phyloP scores from a whole-genome alignment of 2,888 invertebrate species.

The Athripsodes cinereus region DNA sequence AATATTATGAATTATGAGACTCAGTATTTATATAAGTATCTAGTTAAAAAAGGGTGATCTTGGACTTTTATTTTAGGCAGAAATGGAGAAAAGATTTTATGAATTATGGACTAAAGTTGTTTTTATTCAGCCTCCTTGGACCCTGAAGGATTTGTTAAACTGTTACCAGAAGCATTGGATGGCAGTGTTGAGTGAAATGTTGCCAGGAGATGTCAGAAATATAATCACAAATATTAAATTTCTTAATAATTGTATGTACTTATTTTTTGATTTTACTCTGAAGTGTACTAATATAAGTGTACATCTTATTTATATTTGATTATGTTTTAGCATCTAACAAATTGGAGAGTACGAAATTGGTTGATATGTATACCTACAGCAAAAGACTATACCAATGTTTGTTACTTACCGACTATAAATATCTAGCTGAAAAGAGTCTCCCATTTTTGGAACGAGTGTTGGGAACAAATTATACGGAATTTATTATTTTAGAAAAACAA shows the following conservation, averaged over 20 bases:
- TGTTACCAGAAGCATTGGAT: slow-evolving; percentile 56
- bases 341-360: neutral
- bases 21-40: too few relatives aligned
- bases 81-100: slow-evolving; percentile 53
- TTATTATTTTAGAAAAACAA: neutral
- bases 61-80: slow-evolving; percentile 37
- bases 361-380: neutral
- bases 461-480: neutral
- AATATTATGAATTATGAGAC: too few relatives aligned
- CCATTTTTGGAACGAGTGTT: neutral
- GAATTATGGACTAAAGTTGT: slow-evolving; percentile 49
- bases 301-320: too few relatives aligned
- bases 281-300: neutral
- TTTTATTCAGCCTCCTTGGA: slow-evolving; percentile 53
- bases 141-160: slow-evolving; percentile 45
- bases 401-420: neutral
- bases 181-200: slow-evolving; percentile 47
- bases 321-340: neutral
- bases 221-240: slow-evolving; percentile 13
- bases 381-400: neutral
- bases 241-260: slow-evolving; percentile 11
- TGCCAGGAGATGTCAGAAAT: slow-evolving; percentile 4
- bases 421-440: neutral
- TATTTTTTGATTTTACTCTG: neutral
- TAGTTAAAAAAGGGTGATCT: too few relatives aligned